phyloP scores from a whole-genome alignment of 2,888 invertebrate species.

The Drosophila paramelanica region DNA sequence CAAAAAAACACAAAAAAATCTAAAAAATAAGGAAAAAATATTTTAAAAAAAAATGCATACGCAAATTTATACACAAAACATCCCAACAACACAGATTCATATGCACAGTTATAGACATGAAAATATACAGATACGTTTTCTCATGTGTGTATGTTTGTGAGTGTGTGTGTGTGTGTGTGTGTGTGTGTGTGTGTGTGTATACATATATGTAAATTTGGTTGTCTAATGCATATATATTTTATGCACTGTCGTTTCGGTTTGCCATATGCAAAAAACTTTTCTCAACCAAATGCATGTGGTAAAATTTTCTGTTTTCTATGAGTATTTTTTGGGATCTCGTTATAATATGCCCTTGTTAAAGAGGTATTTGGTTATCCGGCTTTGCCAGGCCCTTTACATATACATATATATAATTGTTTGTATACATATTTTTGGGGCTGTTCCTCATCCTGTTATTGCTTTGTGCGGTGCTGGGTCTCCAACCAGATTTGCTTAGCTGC shows the following conservation, averaged over 20 bases:
- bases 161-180: no score
- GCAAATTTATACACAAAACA: constrained; percentile 72
- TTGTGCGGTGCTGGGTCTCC: constrained; percentile 16
- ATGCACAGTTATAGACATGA: constrained; percentile 42
- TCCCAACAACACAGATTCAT: constrained; percentile 22
- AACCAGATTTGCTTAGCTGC: constrained; percentile 66
- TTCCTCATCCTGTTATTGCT: constrained; percentile 11
- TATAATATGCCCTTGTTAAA: constrained; percentile 25
- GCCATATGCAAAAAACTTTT: constrained; percentile 63
- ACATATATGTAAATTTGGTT: constrained; percentile 66
- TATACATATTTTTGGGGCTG: constrained; percentile 7
- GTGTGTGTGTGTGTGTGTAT: constrained; percentile 8
- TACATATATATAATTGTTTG: constrained; percentile 14
- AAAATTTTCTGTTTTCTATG: constrained; percentile 29
- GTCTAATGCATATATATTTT: constrained; percentile 72
- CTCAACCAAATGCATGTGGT: constrained; percentile 56
- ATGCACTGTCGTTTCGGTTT: constrained; percentile 75
- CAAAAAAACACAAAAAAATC: constrained; percentile 7
- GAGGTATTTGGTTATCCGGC: constrained; percentile 14
- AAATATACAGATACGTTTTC: constrained; percentile 29
- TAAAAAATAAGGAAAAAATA: constrained; percentile 38
- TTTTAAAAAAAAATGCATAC: constrained; percentile 70
- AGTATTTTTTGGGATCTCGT: constrained; percentile 29
- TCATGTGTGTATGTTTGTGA: not conserved
- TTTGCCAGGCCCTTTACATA: not conserved